A percentile compares a stretch with the other conserved stretches of the same genome.
These are phyloP conservation scores for Panurus biarmicus DNA, from an alignment of 2,113 vertebrate genomes.

Conservation along the genomic window DNA sequence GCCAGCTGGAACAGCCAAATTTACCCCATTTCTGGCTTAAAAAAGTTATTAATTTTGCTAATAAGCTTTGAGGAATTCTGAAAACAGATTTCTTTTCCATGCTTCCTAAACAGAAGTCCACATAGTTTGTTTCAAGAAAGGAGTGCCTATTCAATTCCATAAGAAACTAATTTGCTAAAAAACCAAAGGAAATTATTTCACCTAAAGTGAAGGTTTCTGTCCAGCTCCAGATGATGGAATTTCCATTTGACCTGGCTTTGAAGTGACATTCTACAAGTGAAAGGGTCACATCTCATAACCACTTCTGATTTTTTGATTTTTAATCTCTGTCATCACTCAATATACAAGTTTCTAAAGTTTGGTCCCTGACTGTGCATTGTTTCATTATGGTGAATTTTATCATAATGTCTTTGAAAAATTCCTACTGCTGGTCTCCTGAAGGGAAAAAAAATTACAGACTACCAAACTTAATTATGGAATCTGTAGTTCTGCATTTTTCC, in stretches of 20 bases:
- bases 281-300: neutral
- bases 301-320: neutral
- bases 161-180: neutral
- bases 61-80: neutral
- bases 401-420: neutral
- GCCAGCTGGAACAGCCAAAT: accelerated
- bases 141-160: neutral
- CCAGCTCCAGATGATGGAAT: neutral
- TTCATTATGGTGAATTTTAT: neutral
- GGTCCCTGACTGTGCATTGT: neutral
- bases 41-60: neutral
- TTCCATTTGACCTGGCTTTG: neutral
- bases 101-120: neutral
- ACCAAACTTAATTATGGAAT: neutral
- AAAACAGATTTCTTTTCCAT: neutral
- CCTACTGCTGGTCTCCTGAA: neutral
- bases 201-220: neutral
- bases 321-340: neutral
- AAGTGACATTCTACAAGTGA: neutral
- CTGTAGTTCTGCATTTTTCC: neutral
- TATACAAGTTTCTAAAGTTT: neutral
- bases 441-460: neutral
- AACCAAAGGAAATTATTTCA: neutral
- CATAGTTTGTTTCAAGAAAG: neutral
- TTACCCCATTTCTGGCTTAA: too few relatives aligned